These are phyloP conservation scores for Hylyphantes graminicola DNA, from an alignment of 1,140 invertebrate genomes.

Conservation along the genomic window DNA sequence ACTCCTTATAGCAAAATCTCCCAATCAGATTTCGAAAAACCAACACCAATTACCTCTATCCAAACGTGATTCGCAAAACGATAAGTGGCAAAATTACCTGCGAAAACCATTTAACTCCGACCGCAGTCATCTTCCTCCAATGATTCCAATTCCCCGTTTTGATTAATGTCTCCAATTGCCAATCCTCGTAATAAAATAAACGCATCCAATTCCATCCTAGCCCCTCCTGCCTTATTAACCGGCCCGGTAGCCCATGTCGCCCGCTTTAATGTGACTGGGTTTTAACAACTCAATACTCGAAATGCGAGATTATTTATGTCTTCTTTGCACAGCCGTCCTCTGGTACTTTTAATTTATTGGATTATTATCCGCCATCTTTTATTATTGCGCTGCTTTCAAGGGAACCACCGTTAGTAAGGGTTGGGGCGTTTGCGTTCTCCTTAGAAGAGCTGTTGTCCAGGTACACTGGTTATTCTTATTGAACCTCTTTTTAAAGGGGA, in stretches of 20 bases:
- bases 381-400: conserved; percentile 1
- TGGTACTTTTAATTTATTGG: conserved; percentile 53
- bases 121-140: no score
- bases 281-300: conserved; percentile 56
- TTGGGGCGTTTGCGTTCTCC: conserved; percentile 19
- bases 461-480: no score
- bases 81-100: no score
- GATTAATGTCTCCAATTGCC: conserved; percentile 45
- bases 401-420: neutral
- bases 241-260: neutral
- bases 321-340: conserved; percentile 1
- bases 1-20: no score
- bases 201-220: conserved; percentile 10
- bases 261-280: neutral
- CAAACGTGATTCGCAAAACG: no score
- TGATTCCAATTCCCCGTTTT: neutral
- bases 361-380: conserved; percentile 53
- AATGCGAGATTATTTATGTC: conserved; percentile 49
- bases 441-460: conserved; percentile 10
- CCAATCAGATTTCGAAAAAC: no score
- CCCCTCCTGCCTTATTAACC: conserved; percentile 48
- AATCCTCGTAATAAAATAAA: conserved; percentile 37
- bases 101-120: no score
- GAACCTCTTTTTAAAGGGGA: no score
- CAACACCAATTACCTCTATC: no score